These are phyloP conservation scores for Coleophora flavipennella DNA, from an alignment of 2,888 invertebrate species.

Conservation along the genomic window DNA sequence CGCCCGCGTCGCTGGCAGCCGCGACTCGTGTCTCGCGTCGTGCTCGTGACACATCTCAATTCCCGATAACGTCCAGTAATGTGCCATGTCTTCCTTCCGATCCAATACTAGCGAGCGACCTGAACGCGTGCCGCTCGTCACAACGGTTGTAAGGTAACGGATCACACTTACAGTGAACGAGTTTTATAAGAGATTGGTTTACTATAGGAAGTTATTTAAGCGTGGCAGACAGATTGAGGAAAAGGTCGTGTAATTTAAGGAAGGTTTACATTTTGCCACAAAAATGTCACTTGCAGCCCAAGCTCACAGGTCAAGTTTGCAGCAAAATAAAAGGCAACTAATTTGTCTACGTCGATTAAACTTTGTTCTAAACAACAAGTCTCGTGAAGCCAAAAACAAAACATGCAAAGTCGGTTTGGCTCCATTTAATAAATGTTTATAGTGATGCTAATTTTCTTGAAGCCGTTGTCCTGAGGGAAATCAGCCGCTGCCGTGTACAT, in stretches of 20 bases:
- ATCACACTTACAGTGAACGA: not conserved
- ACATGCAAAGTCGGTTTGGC: slow-evolving; percentile 54
- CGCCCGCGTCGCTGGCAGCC: slow-evolving; percentile 39
- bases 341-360: not conserved
- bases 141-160: not conserved
- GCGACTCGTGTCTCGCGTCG: slow-evolving; percentile 6
- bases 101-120: slow-evolving; percentile 16
- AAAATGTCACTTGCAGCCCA: too few species aligned
- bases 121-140: slow-evolving; percentile 5
- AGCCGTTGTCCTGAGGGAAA: slow-evolving; percentile 53
- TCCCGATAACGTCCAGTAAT: slow-evolving; percentile 23
- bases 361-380: slow-evolving; percentile 18
- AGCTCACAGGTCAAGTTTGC: too few species aligned
- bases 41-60: slow-evolving; percentile 15
- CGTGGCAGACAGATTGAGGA: not conserved
- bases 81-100: slow-evolving; percentile 26
- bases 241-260: too few species aligned
- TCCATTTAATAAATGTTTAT: slow-evolving; percentile 58
- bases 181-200: too few species aligned
- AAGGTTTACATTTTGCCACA: too few species aligned
- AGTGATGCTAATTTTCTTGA: slow-evolving; percentile 59
- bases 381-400: slow-evolving; percentile 27
- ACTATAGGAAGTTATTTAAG: too few species aligned
- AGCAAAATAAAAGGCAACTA: slow-evolving; percentile 1
- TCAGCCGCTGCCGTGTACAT: slow-evolving; percentile 43